phyloP scores from a whole-genome alignment of 2,797 vertebrate genomes.

The Leptodon cayanensis region DNA sequence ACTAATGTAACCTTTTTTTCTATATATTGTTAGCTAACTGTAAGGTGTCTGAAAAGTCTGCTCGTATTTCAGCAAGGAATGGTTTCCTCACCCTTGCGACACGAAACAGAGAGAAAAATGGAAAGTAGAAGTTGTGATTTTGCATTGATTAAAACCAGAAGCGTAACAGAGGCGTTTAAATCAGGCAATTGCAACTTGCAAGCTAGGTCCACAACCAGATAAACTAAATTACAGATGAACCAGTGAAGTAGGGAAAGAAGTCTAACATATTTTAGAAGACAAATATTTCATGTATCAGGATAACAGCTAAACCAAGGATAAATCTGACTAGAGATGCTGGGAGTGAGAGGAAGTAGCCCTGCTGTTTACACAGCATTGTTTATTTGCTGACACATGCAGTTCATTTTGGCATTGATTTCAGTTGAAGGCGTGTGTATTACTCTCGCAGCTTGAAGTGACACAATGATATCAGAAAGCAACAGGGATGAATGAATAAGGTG shows the following conservation, averaged over 20 bases:
- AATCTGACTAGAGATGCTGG: background rate
- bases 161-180: background rate
- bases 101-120: background rate
- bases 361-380: slow-evolving; percentile 53
- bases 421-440: slow-evolving; percentile 36
- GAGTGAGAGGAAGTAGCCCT: slow-evolving; percentile 14
- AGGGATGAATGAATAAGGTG: slow-evolving; percentile 54
- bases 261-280: background rate
- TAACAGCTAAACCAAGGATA: slow-evolving; percentile 5
- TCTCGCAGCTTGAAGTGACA: slow-evolving; percentile 54
- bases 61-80: background rate
- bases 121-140: slow-evolving; percentile 4
- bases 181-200: background rate
- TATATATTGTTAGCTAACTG: background rate
- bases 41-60: background rate
- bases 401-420: slow-evolving; percentile 63
- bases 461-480: slow-evolving; percentile 54
- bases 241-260: background rate
- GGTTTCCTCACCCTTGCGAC: background rate
- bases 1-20: background rate
- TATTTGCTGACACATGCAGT: slow-evolving; percentile 57
- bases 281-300: background rate
- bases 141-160: slow-evolving; percentile 9
- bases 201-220: background rate
- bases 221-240: background rate